Base-by-base conservation (phyloP, 2,797 vertebrate species). In the Tachyglossus aculeatus region DNA sequence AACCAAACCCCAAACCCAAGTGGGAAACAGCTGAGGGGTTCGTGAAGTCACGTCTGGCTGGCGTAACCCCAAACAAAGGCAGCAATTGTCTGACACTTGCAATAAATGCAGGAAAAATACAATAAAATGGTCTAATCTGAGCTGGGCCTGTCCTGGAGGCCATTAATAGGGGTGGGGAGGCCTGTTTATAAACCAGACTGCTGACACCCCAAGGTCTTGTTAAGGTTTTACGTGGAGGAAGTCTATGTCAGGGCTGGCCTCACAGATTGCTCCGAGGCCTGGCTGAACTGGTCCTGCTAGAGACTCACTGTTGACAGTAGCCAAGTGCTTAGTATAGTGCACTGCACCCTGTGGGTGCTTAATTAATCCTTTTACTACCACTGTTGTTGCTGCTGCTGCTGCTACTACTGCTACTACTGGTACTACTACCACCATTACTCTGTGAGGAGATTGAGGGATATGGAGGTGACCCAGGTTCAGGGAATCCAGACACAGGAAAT, bases 31-130 rank as follows among this genome's bases (percentile, higher is more conserved):
- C 74, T 67, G 59, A 75, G 74, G 75, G 81, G 31, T 81, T 86
- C 60, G 71, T 83, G 76, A 86, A 80, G 79, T 80, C 36, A 77
- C 68, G 79, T 83, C 81, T 86, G 74, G 67, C 67, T 74, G 56
- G 52, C 41, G 14, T 37, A 78, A 84, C 66, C 83, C 68, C 84
- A 73, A 80, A 87, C 75, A 58, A 83, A 86, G 73, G 67, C 45
- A 71, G 40, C 33, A 39, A 56, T 72, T 66, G 31, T 77, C 82
- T 69, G 52, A 63, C 57, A 47, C 79, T 50, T 56, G 76, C 67
- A 48, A 53, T 57, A 40, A 39, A 71, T 25, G 63, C 62, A 67
- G 61, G 61, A 74, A 68, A 80, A 80, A 69, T 44, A 60, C 29
- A 70, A 47, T 68, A 24, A 57, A 74, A n/a, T 34, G 13, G 33